Evolutionary conservation across 2,797 vertebrate genomes (phyloP), one percentile per base, ranked within the genome.

Genomic region (Mus spretus): DNA sequence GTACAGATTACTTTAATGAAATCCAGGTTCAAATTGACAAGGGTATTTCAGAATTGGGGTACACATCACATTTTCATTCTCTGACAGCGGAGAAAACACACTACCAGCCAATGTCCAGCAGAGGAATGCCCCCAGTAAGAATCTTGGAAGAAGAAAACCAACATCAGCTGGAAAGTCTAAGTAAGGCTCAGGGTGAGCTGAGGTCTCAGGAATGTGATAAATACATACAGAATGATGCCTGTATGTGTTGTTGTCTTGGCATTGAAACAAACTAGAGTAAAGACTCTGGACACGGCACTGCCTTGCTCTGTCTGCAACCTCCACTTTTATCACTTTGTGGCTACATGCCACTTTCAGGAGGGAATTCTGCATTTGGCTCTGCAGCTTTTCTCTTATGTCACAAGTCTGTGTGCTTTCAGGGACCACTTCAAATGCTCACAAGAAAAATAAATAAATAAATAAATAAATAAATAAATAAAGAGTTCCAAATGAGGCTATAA

Each of bases 51-150:
- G 86, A 83, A 79, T 80, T 10, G 79, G 55, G n/a, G 31, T 17
- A 61, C 92, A 72, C 70, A 67, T 40, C 26, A 81, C 22, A 91
- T 95, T 78, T 87, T 84, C 11, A 31, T 31, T 13, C 65, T 72
- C 44, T 9, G 59, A 81, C 89, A 74, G 7, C 79, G 13, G n/a
- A 50, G 14, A 81, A 70, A 89, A 44, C 44, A 63, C 9, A 2
- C 50, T 8, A 53, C 9, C 1, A 59, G 2, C 10, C 89, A 34
- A 59, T 31, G 28, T 34, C 1, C 2, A 77, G 7, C 34, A 91
- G 24, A 75, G 20, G 50, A 92, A 70, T 12, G 2, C 14, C 20
- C 37, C 26, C 20, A 24, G 5, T 65, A 10, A 22, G 4, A 31
- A 50, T 6, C 53, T 80, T 14, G 40, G 44, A 19, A 19, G 72